Conservation (phyloP, 2,113 vertebrate genomes). For the Trichomycterus rosablanca region DNA sequence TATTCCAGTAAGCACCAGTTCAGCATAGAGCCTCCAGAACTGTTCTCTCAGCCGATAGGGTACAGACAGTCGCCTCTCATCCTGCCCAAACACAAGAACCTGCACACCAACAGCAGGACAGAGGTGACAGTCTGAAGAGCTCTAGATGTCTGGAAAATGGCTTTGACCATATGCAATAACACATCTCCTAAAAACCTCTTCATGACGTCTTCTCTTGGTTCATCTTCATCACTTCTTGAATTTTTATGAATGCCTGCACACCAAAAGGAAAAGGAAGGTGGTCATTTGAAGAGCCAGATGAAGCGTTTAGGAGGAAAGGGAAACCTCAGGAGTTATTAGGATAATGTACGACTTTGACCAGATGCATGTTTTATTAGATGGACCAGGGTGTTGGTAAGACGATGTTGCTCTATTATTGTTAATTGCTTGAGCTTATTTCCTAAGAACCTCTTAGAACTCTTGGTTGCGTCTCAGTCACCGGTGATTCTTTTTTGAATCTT, state of each 20-base stretch:
- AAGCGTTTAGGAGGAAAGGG: too few relatives aligned
- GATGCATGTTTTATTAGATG: background rate
- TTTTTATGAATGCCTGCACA: too few relatives aligned
- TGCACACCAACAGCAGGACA: constrained; percentile 86
- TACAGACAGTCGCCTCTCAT: constrained; percentile 65
- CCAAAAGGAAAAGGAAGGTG: too few relatives aligned
- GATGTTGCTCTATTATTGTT: background rate
- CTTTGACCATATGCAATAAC: too few relatives aligned
- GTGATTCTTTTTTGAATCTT: background rate
- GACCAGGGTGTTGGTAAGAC: background rate
- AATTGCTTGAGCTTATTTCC: background rate
- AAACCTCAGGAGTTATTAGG: background rate
- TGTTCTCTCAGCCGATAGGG: constrained; percentile 71
- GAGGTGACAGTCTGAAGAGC: constrained; percentile 90
- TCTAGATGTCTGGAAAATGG: too few relatives aligned
- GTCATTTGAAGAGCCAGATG: too few relatives aligned
- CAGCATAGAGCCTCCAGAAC: constrained; percentile 81
- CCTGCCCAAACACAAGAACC: constrained; percentile 74
- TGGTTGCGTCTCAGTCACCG: background rate
- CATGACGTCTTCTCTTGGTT: too few relatives aligned
- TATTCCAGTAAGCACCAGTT: constrained; percentile 73
- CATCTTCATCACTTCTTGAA: too few relatives aligned
- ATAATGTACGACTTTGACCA: background rate
- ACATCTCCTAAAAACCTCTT: too few relatives aligned
- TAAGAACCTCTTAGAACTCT: too few relatives aligned